Percentiles rank a stretch among this genome's conserved stretches.
Conservation (phyloP, 2,113 vertebrate genomes). For the Myotis yumanensis region DNA sequence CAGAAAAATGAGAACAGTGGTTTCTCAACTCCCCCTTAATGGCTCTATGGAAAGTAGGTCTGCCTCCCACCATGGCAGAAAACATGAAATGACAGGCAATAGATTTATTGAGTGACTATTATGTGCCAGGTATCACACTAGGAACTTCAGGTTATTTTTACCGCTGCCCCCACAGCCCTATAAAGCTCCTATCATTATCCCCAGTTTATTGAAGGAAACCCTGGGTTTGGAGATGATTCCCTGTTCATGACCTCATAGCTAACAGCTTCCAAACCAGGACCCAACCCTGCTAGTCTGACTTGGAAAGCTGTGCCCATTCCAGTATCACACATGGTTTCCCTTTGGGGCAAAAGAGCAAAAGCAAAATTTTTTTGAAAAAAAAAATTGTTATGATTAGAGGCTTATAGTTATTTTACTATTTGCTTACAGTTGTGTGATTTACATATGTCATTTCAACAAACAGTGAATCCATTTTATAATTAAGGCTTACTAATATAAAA, state of each 20-base stretch:
- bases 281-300: background rate
- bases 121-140: background rate
- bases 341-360: background rate
- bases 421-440: background rate
- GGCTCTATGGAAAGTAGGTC: background rate
- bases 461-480: background rate
- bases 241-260: rapidly evolving
- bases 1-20: background rate
- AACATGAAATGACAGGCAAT: background rate
- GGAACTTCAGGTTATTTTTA: background rate
- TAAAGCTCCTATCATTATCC: background rate
- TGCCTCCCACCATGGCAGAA: background rate
- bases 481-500: background rate
- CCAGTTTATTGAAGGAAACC: background rate
- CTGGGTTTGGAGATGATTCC: background rate
- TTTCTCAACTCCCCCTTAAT: background rate
- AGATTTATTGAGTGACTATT: background rate
- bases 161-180: rapidly evolving
- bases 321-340: background rate
- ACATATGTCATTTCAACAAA: background rate
- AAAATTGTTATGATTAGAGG: background rate
- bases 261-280: background rate
- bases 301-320: background rate
- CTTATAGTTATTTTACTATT: background rate
- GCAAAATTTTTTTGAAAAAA: background rate